Conservation (phyloP, 2,797 vertebrate species). For the Liparis tanakae region DNA sequence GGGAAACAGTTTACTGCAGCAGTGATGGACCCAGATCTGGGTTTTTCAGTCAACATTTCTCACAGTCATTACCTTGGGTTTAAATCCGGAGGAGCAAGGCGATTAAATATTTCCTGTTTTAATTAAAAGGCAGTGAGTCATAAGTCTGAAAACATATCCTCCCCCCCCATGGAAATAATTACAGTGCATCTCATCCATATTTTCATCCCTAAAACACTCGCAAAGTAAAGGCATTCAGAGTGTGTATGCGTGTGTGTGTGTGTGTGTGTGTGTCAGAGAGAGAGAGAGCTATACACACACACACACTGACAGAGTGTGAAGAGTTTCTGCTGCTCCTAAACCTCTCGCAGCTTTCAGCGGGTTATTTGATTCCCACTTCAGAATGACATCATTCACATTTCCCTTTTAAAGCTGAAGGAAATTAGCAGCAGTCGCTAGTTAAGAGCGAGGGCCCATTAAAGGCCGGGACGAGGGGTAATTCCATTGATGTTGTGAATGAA, state of each 20-base stretch:
- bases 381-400: conserved; percentile 63
- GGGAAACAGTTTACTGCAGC: not conserved
- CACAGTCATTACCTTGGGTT: conserved; percentile 69
- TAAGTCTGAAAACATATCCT: conserved; percentile 63
- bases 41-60: conserved; percentile 62
- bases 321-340: conserved; percentile 33
- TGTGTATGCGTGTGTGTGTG: not conserved
- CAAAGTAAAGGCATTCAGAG: conserved; percentile 29
- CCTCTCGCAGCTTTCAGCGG: conserved; percentile 56
- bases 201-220: conserved; percentile 59
- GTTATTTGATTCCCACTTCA: conserved; percentile 67
- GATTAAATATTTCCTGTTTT: conserved; percentile 73
- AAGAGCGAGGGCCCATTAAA: conserved; percentile 40
- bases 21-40: conserved; percentile 32
- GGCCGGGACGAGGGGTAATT: conserved; percentile 33
- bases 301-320: conserved; percentile 19
- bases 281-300: not conserved
- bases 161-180: conserved; percentile 73
- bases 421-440: conserved; percentile 46
- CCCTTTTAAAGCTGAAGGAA: conserved; percentile 43
- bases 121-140: conserved; percentile 76
- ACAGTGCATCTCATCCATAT: conserved; percentile 57
- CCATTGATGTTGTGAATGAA: conserved; percentile 55
- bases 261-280: not conserved
- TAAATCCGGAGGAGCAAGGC: conserved; percentile 62